phyloP scores from a whole-genome alignment of 2,888 invertebrate species.

The Andrena hattorfiana region DNA sequence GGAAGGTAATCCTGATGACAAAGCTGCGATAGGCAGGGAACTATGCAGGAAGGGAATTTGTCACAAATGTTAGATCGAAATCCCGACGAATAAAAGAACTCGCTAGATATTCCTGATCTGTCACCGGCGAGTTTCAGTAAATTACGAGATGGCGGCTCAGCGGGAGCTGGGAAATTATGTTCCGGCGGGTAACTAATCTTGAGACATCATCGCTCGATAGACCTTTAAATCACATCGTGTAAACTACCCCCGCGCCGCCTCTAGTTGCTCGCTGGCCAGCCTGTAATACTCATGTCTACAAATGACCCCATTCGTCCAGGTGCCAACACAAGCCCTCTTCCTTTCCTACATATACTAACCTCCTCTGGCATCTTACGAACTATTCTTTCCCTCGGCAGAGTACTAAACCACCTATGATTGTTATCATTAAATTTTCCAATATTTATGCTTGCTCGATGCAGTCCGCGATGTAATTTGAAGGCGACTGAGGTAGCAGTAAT shows the following conservation, averaged over 20 bases:
- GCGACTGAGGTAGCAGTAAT: too few relatives aligned
- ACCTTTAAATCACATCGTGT: conserved; percentile 78
- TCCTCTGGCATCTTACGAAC: conserved; percentile 8
- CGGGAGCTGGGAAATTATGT: conserved; percentile 74
- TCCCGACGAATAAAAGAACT: neutral
- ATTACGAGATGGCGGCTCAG: conserved; percentile 55
- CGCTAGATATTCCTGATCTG: conserved; percentile 44
- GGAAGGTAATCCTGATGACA: too few relatives aligned
- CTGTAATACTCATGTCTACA: conserved; percentile 79
- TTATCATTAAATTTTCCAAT: neutral
- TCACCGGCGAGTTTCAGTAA: conserved; percentile 56
- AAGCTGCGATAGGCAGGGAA: neutral
- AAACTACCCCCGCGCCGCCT: conserved; percentile 64
- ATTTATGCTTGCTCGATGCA: too few relatives aligned
- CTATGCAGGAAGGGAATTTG: neutral
- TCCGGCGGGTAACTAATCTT: conserved; percentile 79
- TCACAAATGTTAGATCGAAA: neutral
- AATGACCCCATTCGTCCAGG: conserved; percentile 79
- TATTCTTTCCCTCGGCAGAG: conserved; percentile 19
- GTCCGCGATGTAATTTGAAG: too few relatives aligned
- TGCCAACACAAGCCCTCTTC: conserved; percentile 72
- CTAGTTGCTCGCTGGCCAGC: conserved; percentile 62
- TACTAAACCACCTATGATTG: neutral
- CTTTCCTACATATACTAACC: conserved; percentile 31
- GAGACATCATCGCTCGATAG: conserved; percentile 80